Evolutionary conservation across 2,888 invertebrate genomes (phyloP), one percentile per base, ranked within the genome.

Genomic region (Zaprionus obscuricornis): DNA sequence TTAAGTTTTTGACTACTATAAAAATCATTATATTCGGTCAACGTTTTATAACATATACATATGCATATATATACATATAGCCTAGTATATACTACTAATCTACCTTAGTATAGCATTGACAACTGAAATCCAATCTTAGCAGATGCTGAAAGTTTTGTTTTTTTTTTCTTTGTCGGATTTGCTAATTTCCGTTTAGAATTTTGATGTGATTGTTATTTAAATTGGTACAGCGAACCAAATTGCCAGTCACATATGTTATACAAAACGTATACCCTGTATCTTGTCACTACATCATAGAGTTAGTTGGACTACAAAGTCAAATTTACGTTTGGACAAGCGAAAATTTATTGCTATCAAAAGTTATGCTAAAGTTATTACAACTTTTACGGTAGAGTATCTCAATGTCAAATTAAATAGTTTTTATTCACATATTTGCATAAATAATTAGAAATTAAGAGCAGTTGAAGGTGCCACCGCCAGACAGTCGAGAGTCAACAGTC

Each of bases 141-240:
- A 45, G 55, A 45, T 22, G 40, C 57, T 37, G 29, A 63, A 37
- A 47, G 27, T 31, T 3, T 37, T n/a, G n/a, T n/a, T 1, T 31
- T 31, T 18, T 26, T 3, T 16, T 57, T 42, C 45, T 40, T 55
- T 59, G 60, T 46, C 47, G 33, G 50, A 42, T 49, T 73, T 49
- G 58, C 37, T 74, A 85, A 70, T 85, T 83, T 83, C 85, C 82
- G 82, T 67, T 82, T 62, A 77, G 68, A 82, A 82, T 74, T 69
- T 68, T 64, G 75, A n/a, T n/a, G n/a, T n/a, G n/a, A 78, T 85
- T 84, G 66, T 56, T 62, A 75, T 81, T 84, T 77, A 79, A 74
- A 74, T 74, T 71, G 42, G 52, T 52, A 51, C 40, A 57, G 54
- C 65, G 43, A 36, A 8, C 51, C 33, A 55, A 64, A 58, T 55